Evolutionary conservation across 2,888 invertebrate species (phyloP).

Genomic region (Anorthoa munda): DNA sequence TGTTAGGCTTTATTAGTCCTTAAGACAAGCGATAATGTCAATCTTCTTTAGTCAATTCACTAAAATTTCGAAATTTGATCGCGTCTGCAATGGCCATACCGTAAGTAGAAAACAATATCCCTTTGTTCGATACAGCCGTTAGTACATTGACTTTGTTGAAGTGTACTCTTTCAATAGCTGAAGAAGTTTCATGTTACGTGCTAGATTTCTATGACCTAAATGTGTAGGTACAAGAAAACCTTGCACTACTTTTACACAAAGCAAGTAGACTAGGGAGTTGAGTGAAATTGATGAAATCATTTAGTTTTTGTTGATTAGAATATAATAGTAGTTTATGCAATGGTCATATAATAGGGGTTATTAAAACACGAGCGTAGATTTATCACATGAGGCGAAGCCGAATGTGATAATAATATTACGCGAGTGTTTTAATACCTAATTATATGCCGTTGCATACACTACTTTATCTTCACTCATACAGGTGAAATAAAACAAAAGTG

Average conservation of each 20-base stretch:
- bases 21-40: not conserved
- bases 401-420: too few species aligned
- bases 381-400: too few species aligned
- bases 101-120: constrained; percentile 4
- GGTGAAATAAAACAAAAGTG: too few species aligned
- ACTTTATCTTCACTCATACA: too few species aligned
- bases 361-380: too few species aligned
- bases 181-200: constrained; percentile 21
- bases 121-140: constrained; percentile 17
- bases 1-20: not conserved
- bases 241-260: constrained; percentile 11
- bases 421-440: too few species aligned
- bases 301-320: not conserved
- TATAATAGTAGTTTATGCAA: too few species aligned
- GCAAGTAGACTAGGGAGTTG: not conserved
- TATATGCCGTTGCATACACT: too few species aligned
- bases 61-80: not conserved
- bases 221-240: not conserved
- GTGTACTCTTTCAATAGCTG: not conserved
- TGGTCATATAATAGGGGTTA: too few species aligned
- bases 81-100: not conserved
- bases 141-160: constrained; percentile 8
- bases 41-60: not conserved
- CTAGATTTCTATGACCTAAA: constrained; percentile 9
- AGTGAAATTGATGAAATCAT: not conserved